Base-by-base conservation (phyloP, 2,888 invertebrate genomes). In the Phytoseiulus persimilis region DNA sequence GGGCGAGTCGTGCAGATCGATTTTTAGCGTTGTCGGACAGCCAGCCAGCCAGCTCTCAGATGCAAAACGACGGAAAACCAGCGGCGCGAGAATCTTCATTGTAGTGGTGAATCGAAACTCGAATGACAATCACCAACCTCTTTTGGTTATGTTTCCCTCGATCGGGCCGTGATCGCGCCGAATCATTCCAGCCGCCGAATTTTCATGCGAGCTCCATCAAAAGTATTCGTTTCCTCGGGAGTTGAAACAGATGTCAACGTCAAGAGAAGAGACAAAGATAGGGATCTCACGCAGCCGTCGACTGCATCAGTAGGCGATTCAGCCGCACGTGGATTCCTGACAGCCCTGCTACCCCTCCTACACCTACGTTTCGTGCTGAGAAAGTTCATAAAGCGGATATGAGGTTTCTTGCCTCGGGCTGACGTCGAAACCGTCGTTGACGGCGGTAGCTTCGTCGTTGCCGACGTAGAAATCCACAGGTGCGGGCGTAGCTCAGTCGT, bases 321-420 rank as follows among this genome's bases (percentile, higher is more conserved):
- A 28, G 28, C 5, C 65, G 65, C 65, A 65, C 65, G 65, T 65
- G 65, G 23, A 39, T 65, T 65, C 28, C 18, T 3, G 65, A 3
- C 18, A 65, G 46, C 46, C 46, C 28, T 65, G 5, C 11, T 28
- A 6, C 18, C 11, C 65, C 65, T 65, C 65, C 65, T 65, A 65
- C 65, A 65, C 65, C 65, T 65, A 65, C 65, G 65, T 65, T 65
- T 65, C 65, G 65, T 65, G 65, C 65, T 65, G 65, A 65, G 65
- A 65, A 65, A 65, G 23, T 65, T 65, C 65, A 65, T 65, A 28
- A 65, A 65, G 65, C 65, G 65, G 65, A 65, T 65, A 65, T 65
- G 65, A 65, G 65, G 65, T 65, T 65, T 65, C 65, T 65, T 65
- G 65, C 65, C 65, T 65, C 65, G 18, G 65, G 65, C 65, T 65